These are phyloP conservation scores for Kryptolebias ocellatus DNA, from an alignment of 2,797 vertebrate species.

Conservation along the genomic window DNA sequence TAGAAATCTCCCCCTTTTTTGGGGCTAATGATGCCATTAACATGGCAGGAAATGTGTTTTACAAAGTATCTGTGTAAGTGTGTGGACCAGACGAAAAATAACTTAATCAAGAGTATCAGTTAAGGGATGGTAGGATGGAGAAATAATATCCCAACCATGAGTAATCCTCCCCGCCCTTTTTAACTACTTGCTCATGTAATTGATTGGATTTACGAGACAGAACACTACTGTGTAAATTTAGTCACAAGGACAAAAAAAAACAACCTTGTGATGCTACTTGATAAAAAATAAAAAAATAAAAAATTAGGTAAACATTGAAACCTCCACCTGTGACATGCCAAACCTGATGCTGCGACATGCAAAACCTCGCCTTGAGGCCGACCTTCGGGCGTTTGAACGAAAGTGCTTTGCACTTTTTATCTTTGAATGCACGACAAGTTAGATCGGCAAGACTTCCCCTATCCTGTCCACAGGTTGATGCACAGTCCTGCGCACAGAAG, in stretches of 20 bases:
- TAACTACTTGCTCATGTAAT: not conserved
- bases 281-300: not conserved
- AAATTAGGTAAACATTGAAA: constrained; percentile 11
- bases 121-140: too few species aligned
- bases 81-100: too few species aligned
- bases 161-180: too few species aligned
- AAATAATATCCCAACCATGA: too few species aligned
- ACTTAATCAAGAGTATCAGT: too few species aligned
- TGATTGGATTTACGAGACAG: constrained; percentile 14
- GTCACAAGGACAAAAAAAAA: not conserved
- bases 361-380: constrained; percentile 8
- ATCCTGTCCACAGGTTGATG: constrained; percentile 8
- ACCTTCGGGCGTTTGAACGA: constrained; percentile 15
- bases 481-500: not conserved
- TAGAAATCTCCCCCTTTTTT: too few species aligned
- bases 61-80: too few species aligned
- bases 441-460: too few species aligned
- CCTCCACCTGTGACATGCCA: not conserved
- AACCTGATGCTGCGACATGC: constrained; percentile 10
- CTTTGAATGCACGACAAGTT: not conserved
- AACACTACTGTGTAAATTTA: constrained; percentile 4
- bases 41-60: too few species aligned
- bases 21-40: too few species aligned
- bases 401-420: not conserved
- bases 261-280: not conserved